A percentile compares a stretch with the other conserved stretches of the same genome.
phyloP scores from a whole-genome alignment of 2,797 vertebrate genomes.

The Fringilla coelebs region DNA sequence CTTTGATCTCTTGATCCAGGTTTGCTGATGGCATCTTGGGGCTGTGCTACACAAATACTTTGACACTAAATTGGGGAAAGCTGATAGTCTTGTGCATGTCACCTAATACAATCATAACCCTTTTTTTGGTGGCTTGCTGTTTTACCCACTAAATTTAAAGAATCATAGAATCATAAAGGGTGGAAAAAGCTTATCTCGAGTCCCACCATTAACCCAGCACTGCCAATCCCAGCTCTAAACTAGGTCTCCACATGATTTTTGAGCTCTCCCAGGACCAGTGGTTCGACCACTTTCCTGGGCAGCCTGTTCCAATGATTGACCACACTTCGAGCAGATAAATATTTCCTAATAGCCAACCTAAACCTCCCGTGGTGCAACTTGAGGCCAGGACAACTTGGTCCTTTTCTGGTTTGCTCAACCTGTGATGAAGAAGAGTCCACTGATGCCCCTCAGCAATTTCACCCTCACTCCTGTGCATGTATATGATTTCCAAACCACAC shows the following conservation, averaged over 20 bases:
- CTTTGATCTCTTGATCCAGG: neutral
- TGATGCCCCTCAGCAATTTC: neutral
- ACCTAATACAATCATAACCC: neutral
- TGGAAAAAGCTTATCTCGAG: accelerated
- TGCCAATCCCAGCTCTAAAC: neutral
- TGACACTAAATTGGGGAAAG: neutral
- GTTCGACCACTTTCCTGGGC: neutral
- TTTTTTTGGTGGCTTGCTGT: neutral
- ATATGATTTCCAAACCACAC: neutral
- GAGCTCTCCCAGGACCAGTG: neutral
- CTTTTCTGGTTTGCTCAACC: neutral
- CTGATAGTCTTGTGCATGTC: neutral
- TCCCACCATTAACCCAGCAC: neutral
- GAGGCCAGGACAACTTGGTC: neutral
- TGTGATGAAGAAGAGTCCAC: neutral
- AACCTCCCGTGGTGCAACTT: neutral
- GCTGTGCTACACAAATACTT: neutral
- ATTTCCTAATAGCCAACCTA: neutral
- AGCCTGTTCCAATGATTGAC: neutral
- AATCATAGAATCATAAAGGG: neutral
- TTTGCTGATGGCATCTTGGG: neutral
- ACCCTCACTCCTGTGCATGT: accelerated
- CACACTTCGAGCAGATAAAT: neutral
- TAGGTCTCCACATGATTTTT: neutral
- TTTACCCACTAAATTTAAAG: neutral